phyloP scores from a whole-genome alignment of 1,140 invertebrate species.

The Trichonephila clavipes region DNA sequence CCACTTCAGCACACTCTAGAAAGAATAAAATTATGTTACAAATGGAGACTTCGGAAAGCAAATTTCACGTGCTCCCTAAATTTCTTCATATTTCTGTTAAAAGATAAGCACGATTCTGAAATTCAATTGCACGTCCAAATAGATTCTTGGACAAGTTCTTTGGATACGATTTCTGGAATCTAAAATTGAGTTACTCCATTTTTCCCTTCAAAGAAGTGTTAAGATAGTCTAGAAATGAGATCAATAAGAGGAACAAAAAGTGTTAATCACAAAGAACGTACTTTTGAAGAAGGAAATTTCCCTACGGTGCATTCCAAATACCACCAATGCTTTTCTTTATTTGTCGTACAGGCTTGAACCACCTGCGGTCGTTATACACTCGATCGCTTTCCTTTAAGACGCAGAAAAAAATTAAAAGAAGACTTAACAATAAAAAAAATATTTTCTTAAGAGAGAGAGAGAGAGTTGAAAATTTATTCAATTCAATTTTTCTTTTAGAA shows the following conservation, averaged over 20 bases:
- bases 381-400: neutral
- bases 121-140: too few relatives aligned
- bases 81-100: too few relatives aligned
- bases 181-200: neutral
- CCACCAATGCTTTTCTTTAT: neutral
- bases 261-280: constrained; percentile 26
- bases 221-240: neutral
- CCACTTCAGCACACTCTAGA: too few relatives aligned
- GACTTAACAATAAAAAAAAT: neutral
- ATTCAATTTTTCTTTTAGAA: neutral
- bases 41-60: too few relatives aligned
- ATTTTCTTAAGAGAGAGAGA: neutral
- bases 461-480: neutral
- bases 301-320: constrained; percentile 35
- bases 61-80: too few relatives aligned
- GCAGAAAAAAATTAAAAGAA: neutral
- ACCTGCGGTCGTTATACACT: constrained; percentile 8
- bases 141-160: too few relatives aligned
- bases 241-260: constrained; percentile 39
- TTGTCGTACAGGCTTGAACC: neutral
- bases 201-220: neutral
- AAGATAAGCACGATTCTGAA: too few relatives aligned
- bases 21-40: too few relatives aligned
- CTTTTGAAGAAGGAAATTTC: constrained; percentile 13
- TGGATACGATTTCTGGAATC: too few relatives aligned